Base-by-base conservation (phyloP, 2,797 vertebrate genomes). In the Neosalanx taihuensis region DNA sequence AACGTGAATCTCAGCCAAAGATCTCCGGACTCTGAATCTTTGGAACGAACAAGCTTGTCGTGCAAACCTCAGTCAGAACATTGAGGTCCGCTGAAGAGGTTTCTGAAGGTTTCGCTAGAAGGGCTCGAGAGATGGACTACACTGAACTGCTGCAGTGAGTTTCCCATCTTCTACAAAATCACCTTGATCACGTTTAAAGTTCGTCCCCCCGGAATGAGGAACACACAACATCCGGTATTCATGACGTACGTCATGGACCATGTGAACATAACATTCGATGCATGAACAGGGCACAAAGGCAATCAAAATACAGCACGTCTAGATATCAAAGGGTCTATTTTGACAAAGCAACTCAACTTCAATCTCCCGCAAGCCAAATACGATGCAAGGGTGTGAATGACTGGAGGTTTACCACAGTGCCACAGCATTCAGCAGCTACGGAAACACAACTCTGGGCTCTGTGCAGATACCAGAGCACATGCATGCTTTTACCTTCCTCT, bases 401-500 rank as follows among this genome's bases (percentile, higher is more conserved):
- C 46, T 53, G 0, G 13, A 15, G 18, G 13, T 15, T 1, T 53
- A 3, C 18, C 51, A 53, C 51, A 53, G 51, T 18, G 17, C 13
- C 17, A 15, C 51, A 53, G 51, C 51, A 53, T 5, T 18, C 51
- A 53, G 51, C 51, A 53, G 51, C 18, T 15, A 53, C 15, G 5
- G 51, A 53, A 13, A 53, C 2, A 53, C 51, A 53, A 4, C 51
- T 53, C 0, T 13, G 18, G 13, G 51, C 4, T 2, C 5, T 5
- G 5, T 53, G 1, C 51, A 53, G 13, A 4, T 4, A 15, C 18
- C 51, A 18, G 51, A 53, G 51, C 51, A 17, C 51, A n/a, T 65
- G 69, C 76, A 64, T n/a, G 76, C 56, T 31, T 76, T 79, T 78
- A 81, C 84, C 83, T 77, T 85, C 82, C 64, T 77, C 80, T 67